Conservation (phyloP, 1,140 invertebrate species). For the Cydia strobilella region DNA sequence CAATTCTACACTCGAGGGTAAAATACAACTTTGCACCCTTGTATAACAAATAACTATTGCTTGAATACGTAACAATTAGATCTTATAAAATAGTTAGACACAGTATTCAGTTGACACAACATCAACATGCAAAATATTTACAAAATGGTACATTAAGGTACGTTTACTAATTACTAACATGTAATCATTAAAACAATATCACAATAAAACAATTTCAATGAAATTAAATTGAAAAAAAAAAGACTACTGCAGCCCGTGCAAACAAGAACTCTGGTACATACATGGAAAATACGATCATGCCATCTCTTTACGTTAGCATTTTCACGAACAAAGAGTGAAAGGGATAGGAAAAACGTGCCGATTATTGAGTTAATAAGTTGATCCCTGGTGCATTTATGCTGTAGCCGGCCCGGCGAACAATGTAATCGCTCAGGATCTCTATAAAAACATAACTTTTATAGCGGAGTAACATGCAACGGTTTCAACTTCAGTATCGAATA, state of each 20-base stretch:
- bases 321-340: background rate
- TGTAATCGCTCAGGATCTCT: background rate
- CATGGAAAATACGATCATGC: background rate
- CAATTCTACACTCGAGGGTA: no score
- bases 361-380: background rate
- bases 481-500: background rate
- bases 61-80: no score
- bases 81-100: no score
- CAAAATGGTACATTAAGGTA: no score
- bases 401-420: slow-evolving; percentile 2
- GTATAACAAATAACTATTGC: no score
- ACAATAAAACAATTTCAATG: no score
- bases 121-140: no score
- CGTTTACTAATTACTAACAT: no score
- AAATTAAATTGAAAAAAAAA: no score
- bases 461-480: background rate
- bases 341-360: background rate
- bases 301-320: background rate
- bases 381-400: background rate
- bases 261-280: background rate
- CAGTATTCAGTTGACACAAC: no score
- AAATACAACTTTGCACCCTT: no score
- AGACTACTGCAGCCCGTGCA: slow-evolving; percentile 9
- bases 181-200: no score
- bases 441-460: slow-evolving; percentile 8